These are phyloP conservation scores for Sparus aurata DNA, from an alignment of 2,797 vertebrate species.

Conservation along the genomic window DNA sequence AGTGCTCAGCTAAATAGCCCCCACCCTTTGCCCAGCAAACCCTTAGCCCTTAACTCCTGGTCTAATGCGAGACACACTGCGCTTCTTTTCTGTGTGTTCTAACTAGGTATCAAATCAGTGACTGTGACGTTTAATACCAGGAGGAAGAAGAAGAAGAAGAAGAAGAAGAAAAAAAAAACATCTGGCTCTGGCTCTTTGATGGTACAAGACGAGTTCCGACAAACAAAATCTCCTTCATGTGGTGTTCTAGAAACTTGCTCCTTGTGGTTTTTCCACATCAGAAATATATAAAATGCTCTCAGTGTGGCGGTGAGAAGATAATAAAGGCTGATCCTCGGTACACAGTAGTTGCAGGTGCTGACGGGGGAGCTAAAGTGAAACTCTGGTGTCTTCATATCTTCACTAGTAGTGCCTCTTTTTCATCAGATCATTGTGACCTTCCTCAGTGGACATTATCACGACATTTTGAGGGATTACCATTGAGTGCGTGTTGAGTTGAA, in stretches of 20 bases:
- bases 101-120: constrained; percentile 18
- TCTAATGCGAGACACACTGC: constrained; percentile 19
- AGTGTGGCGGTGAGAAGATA: constrained; percentile 9
- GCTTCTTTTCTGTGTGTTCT: constrained; percentile 32
- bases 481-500: constrained; percentile 41
- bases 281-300: constrained; percentile 22
- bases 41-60: constrained; percentile 28
- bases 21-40: constrained; percentile 18
- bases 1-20: constrained; percentile 15
- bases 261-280: constrained; percentile 40
- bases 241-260: constrained; percentile 21
- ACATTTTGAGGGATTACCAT: constrained; percentile 37
- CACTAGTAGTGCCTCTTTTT: constrained; percentile 83
- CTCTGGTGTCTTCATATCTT: constrained; percentile 71
- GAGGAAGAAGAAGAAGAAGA: neutral
- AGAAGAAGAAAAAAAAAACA: neutral
- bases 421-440: constrained; percentile 61
- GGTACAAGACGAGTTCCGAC: neutral
- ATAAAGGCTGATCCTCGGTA: constrained; percentile 6
- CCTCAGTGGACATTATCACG: constrained; percentile 36
- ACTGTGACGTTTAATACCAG: neutral
- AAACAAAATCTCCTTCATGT: neutral
- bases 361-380: constrained; percentile 44
- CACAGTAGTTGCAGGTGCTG: constrained; percentile 39
- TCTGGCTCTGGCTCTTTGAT: neutral